phyloP scores from a whole-genome alignment of 1,140 invertebrate species.

The Homalodisca vitripennis region DNA sequence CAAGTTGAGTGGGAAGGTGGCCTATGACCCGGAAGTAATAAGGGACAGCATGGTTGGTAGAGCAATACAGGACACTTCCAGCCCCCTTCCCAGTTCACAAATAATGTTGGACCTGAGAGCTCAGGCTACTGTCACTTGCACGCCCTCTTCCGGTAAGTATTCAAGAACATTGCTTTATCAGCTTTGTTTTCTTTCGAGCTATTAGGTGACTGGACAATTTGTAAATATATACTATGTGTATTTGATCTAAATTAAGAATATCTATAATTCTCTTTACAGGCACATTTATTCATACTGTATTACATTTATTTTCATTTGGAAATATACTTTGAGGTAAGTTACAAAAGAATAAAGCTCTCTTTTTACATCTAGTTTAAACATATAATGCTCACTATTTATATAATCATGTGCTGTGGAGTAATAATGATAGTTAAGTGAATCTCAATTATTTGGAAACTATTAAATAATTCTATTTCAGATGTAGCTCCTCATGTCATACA shows the following conservation, averaged over 20 bases:
- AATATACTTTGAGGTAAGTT: background rate
- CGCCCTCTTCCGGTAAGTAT: background rate
- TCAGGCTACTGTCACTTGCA: background rate
- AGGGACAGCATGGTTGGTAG: background rate
- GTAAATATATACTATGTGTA: background rate
- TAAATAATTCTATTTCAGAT: too few relatives aligned
- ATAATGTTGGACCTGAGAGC: background rate
- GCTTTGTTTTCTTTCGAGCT: too few relatives aligned
- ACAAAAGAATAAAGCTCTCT: too few relatives aligned
- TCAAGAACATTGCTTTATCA: background rate
- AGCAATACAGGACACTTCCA: background rate
- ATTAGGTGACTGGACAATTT: background rate
- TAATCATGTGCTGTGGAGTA: too few relatives aligned
- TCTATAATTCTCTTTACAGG: too few relatives aligned
- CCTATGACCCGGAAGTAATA: conserved; percentile 34
- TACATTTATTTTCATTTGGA: background rate
- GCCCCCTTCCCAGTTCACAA: background rate
- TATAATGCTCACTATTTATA: too few relatives aligned
- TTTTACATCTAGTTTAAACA: too few relatives aligned
- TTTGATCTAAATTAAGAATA: too few relatives aligned
- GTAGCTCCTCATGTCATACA: too few relatives aligned
- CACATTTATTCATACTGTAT: background rate
- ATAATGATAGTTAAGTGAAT: too few relatives aligned
- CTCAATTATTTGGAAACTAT: too few relatives aligned
- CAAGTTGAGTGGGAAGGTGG: background rate